Conservation (phyloP, 1,140 invertebrate species). For the honey bee (Apis mellifera) region Amel_HAv3.1 CM009942.2:4590001-4590500, state of each 20-base stretch:
- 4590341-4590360: conserved; percentile 28
- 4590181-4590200: too few relatives aligned
- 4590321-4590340: neutral
- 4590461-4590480: conserved; percentile 73
- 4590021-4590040: neutral
- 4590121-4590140: too few relatives aligned
- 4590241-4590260: too few relatives aligned
- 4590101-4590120: too few relatives aligned
- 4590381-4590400: neutral
- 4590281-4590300: neutral
- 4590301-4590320: conserved; percentile 15
- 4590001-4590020: conserved; percentile 14
- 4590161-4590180: too few relatives aligned
- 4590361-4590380: conserved; percentile 7
- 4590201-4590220: too few relatives aligned
- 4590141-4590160: too few relatives aligned
- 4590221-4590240: too few relatives aligned
- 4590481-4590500: conserved; percentile 62
- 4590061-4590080: too few relatives aligned
- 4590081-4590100: too few relatives aligned
- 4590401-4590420: neutral
- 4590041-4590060: too few relatives aligned
- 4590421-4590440: conserved; percentile 45
- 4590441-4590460: conserved; percentile 70
- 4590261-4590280: too few relatives aligned